These are phyloP conservation scores for Antigone vipio DNA, from an alignment of 2,113 vertebrate genomes.

Conservation along the genomic window DNA sequence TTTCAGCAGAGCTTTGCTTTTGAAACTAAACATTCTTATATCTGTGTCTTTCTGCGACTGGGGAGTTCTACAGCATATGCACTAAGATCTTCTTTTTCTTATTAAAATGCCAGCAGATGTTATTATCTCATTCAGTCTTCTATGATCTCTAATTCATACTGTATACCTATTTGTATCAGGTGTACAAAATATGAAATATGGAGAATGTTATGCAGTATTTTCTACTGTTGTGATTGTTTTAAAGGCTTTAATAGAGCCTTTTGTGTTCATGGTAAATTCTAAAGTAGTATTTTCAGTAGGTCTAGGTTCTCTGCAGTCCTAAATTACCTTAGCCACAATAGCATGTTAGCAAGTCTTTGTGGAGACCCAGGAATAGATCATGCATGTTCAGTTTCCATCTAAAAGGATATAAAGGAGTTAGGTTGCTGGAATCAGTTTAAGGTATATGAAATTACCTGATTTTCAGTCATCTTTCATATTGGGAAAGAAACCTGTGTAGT, in stretches of 20 bases:
- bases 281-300: background rate
- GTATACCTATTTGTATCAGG: background rate
- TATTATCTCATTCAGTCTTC: background rate
- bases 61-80: background rate
- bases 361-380: background rate
- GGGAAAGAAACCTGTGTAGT: background rate
- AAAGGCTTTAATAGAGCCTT: background rate
- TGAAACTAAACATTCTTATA: background rate
- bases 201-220: background rate
- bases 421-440: background rate
- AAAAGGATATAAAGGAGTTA: background rate
- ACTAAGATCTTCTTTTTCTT: background rate
- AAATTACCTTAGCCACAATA: background rate
- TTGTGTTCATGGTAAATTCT: background rate
- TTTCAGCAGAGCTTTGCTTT: constrained; percentile 3
- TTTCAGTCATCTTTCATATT: background rate
- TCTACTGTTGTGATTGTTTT: background rate
- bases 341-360: background rate
- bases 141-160: background rate
- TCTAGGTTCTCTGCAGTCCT: background rate
- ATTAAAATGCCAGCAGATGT: background rate
- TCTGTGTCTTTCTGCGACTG: background rate
- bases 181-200: background rate
- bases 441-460: background rate
- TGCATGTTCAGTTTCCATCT: background rate